Evolutionary conservation across 2,113 vertebrate genomes (phyloP).

Genomic region (Varanus komodoensis): DNA sequence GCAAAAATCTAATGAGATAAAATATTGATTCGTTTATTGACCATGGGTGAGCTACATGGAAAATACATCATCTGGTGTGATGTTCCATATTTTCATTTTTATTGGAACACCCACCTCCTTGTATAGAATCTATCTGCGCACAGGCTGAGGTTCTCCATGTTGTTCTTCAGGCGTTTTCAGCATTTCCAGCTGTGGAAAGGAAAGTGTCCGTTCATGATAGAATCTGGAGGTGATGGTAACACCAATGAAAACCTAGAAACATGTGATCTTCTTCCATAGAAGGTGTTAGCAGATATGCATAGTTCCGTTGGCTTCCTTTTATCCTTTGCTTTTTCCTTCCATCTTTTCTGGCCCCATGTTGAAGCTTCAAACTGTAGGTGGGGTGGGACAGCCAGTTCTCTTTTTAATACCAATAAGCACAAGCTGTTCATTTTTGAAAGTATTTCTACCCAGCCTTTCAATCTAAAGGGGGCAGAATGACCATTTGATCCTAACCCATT

Average conservation of each 20-base stretch:
- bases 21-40: not conserved
- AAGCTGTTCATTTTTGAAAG: no score
- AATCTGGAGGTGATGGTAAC: not conserved
- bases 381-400: no score
- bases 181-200: not conserved
- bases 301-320: not conserved
- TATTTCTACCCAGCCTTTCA: no score
- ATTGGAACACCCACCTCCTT: not conserved
- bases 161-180: not conserved
- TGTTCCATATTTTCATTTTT: not conserved
- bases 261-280: not conserved
- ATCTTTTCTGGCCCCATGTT: no score
- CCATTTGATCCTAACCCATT: no score
- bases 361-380: no score
- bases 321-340: no score
- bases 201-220: not conserved
- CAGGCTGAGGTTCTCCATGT: not conserved
- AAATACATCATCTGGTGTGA: not conserved
- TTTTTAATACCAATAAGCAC: no score
- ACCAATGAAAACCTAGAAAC: not conserved
- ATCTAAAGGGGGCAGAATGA: no score
- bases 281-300: not conserved
- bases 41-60: not conserved
- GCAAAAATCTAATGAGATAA: not conserved
- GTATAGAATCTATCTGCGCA: not conserved